Evolutionary conservation across 2,888 invertebrate genomes (phyloP).

Genomic region (Corbicula japonica): DNA sequence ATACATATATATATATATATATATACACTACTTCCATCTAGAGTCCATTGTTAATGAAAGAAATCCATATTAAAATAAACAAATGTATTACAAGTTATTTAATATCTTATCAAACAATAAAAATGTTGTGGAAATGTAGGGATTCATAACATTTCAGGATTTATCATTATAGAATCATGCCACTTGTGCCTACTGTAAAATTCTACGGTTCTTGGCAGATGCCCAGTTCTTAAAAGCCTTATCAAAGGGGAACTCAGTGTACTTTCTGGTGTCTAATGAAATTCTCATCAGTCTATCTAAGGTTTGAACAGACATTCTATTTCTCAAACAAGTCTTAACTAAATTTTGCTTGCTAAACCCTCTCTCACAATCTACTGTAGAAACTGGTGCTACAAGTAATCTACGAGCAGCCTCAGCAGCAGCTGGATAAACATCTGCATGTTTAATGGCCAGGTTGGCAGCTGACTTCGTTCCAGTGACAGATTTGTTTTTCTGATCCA

Average conservation of each 20-base stretch:
- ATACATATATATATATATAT: too few relatives aligned
- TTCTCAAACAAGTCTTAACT: conserved; percentile 17
- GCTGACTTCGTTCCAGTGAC: conserved; percentile 1
- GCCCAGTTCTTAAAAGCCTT: conserved; percentile 8
- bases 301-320: not conserved
- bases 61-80: too few relatives aligned
- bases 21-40: too few relatives aligned
- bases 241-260: not conserved
- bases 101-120: too few relatives aligned
- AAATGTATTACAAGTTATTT: too few relatives aligned
- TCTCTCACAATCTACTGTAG: conserved; percentile 32
- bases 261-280: not conserved
- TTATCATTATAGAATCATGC: too few relatives aligned
- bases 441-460: conserved; percentile 20
- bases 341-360: conserved; percentile 30
- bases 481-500: conserved; percentile 5
- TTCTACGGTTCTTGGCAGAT: not conserved
- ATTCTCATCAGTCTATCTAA: not conserved
- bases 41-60: too few relatives aligned
- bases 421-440: conserved; percentile 19
- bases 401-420: conserved; percentile 14
- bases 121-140: too few relatives aligned
- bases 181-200: not conserved
- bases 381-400: conserved; percentile 26
- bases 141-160: too few relatives aligned